Evolutionary conservation across 92 coral and sea anemone species (phyloP).

Genomic region (Bergia sp.): DNA sequence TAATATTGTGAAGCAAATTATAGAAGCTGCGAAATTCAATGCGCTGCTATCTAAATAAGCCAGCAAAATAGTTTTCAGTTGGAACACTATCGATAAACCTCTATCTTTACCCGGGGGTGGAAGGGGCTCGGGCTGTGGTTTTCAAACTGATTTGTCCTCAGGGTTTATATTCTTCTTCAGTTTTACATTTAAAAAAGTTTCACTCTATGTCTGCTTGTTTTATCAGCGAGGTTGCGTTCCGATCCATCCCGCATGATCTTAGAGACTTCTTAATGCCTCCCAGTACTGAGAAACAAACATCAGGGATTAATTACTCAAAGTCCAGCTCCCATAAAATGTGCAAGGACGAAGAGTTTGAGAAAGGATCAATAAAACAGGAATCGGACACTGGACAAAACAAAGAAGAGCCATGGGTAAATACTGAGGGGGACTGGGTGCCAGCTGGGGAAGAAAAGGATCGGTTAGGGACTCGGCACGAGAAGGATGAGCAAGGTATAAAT

Average conservation of each 20-base stretch:
- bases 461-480: neutral
- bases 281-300: neutral
- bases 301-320: neutral
- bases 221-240: conserved; percentile 5
- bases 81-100: no score
- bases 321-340: neutral
- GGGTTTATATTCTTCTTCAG: neutral
- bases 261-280: conserved; percentile 6
- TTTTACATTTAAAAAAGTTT: neutral
- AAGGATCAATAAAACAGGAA: conserved; percentile 5
- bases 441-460: conserved; percentile 12
- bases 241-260: neutral
- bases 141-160: neutral
- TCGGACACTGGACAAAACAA: neutral
- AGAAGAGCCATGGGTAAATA: conserved; percentile 31
- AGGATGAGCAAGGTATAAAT: neutral
- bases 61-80: no score
- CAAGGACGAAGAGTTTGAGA: neutral
- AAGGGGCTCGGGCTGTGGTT: neutral
- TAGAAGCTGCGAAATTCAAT: no score
- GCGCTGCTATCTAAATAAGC: no score
- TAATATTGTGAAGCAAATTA: no score
- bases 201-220: neutral
- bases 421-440: neutral
- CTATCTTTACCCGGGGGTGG: no score